These are phyloP conservation scores for Tonatia bakeri DNA, from an alignment of 2,113 vertebrate genomes.

Conservation along the genomic window DNA sequence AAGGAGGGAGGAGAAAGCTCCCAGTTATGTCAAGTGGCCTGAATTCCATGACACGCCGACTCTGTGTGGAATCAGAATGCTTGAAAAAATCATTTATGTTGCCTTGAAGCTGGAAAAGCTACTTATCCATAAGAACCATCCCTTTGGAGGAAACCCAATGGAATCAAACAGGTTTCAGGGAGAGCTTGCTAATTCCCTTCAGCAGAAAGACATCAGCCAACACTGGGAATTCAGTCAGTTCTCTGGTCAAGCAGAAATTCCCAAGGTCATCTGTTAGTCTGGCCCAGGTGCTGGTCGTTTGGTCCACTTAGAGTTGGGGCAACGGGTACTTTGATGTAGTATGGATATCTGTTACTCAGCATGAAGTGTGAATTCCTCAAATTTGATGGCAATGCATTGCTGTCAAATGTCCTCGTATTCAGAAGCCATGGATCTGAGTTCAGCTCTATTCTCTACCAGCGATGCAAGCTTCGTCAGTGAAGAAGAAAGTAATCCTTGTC, in stretches of 20 bases:
- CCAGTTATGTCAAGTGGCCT: not conserved
- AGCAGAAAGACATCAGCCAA: not conserved
- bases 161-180: not conserved
- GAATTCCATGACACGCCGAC: not conserved
- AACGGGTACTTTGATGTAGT: not conserved
- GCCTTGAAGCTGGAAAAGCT: not conserved
- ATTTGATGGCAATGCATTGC: not conserved
- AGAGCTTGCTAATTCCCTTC: not conserved
- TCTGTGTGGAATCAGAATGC: not conserved
- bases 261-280: not conserved
- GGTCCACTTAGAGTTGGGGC: not conserved
- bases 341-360: not conserved
- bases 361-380: not conserved
- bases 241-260: not conserved
- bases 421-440: not conserved
- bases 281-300: not conserved
- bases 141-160: not conserved
- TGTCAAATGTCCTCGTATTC: not conserved
- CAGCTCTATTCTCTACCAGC: not conserved
- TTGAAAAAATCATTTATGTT: not conserved
- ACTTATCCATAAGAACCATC: not conserved
- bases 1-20: not conserved
- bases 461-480: not conserved
- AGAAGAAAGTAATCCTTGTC: not conserved
- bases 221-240: not conserved